A percentile compares a stretch with the other conserved stretches of the same genome.
phyloP scores from a whole-genome alignment of 2,113 vertebrate species.

The Hippocampus mohnikei region DNA sequence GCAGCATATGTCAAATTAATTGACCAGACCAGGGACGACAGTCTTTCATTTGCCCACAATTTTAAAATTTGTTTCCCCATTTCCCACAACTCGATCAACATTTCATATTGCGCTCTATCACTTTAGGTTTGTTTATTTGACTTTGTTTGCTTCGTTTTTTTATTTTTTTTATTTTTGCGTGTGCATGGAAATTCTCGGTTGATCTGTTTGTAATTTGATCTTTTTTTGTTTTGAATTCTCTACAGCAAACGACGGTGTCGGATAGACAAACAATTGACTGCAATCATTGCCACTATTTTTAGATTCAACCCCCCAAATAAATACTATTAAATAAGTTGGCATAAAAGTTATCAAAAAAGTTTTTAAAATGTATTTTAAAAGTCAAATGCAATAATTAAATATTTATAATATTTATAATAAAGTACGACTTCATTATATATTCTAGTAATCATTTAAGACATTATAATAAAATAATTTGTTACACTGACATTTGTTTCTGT shows the following conservation, averaged over 20 bases:
- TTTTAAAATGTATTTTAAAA: not conserved
- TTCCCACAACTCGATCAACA: not conserved
- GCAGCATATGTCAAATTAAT: slow-evolving; percentile 1
- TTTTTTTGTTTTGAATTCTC: not conserved
- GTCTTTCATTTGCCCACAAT: not conserved
- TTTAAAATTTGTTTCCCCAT: too few relatives aligned
- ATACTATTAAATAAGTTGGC: not conserved
- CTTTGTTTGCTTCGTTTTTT: too few relatives aligned
- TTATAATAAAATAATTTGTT: too few relatives aligned
- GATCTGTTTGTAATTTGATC: not conserved
- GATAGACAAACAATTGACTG: not conserved
- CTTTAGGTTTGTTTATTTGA: not conserved
- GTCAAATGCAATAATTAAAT: too few relatives aligned
- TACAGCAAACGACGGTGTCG: not conserved
- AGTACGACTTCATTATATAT: not conserved
- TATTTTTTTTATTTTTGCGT: not conserved
- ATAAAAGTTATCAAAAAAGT: not conserved
- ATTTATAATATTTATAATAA: too few relatives aligned
- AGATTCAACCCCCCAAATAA: not conserved
- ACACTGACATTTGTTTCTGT: too few relatives aligned
- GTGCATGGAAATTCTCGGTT: not conserved
- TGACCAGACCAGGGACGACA: not conserved
- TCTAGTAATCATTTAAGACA: not conserved
- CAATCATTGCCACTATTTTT: not conserved
- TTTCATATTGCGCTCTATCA: not conserved